A percentile compares a stretch with the other conserved stretches of the same genome.
Conservation (phyloP, 2,113 vertebrate genomes). For the Nesogale talazaci region DNA sequence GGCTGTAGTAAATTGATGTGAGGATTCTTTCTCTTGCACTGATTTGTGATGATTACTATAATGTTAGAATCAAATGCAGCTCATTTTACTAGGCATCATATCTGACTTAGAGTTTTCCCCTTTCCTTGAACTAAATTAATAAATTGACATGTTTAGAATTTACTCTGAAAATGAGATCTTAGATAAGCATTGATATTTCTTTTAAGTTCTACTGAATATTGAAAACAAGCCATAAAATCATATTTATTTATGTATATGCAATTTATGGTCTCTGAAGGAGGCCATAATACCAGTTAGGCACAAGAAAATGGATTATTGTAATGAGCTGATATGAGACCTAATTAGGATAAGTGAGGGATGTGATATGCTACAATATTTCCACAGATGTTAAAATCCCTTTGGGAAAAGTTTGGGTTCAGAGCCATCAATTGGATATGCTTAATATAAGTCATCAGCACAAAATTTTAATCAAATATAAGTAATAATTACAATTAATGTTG, state of each 20-base stretch:
- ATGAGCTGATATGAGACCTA: conserved; percentile 64
- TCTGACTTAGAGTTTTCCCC: neutral
- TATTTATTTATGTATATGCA: conserved; percentile 39
- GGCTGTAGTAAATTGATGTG: neutral
- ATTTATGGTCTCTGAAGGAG: conserved; percentile 24
- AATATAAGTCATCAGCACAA: neutral
- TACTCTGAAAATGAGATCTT: neutral
- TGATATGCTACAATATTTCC: conserved; percentile 79
- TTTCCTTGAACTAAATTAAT: conserved; percentile 18
- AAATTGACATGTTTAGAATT: neutral
- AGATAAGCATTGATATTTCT: neutral
- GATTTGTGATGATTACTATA: neutral
- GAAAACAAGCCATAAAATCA: conserved; percentile 49
- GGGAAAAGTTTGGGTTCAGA: conserved; percentile 77
- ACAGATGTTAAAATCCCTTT: conserved; percentile 78
- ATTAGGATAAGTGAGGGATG: conserved; percentile 80
- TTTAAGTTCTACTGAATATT: conserved; percentile 34
- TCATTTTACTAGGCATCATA: neutral
- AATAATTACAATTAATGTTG: conserved; percentile 30
- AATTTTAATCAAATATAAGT: conserved; percentile 43
- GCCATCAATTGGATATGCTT: conserved; percentile 76
- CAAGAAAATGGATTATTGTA: conserved; percentile 77
- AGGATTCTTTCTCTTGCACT: neutral
- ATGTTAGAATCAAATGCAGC: neutral
- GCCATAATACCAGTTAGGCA: conserved; percentile 30